A percentile compares a stretch with the other conserved stretches of the same genome.
These are phyloP conservation scores for Ambastaia sidthimunki DNA, from an alignment of 2,797 vertebrate genomes.

Conservation along the genomic window DNA sequence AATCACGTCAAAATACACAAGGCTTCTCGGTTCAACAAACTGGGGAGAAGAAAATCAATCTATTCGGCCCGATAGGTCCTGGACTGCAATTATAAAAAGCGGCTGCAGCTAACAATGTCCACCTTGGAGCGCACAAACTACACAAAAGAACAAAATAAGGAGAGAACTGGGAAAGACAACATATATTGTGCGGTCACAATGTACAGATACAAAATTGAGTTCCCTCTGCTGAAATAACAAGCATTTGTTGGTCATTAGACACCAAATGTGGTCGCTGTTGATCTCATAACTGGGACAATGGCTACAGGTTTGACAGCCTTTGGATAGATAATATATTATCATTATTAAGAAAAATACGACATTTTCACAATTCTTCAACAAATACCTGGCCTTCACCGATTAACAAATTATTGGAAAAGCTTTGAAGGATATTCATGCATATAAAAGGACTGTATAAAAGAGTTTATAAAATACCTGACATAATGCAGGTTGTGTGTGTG, in stretches of 20 bases:
- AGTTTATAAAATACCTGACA: constrained; percentile 39
- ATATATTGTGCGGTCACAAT: constrained; percentile 27
- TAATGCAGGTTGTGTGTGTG: constrained; percentile 17
- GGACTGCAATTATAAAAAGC: constrained; percentile 71
- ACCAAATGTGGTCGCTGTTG: constrained; percentile 37
- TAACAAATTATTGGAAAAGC: constrained; percentile 7
- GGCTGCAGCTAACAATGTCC: constrained; percentile 64
- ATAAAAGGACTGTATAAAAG: background rate
- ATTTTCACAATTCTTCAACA: background rate
- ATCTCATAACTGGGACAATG: constrained; percentile 47
- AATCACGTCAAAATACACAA: constrained; percentile 68
- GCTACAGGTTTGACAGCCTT: constrained; percentile 19
- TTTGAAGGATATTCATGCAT: constrained; percentile 17
- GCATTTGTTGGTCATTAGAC: constrained; percentile 46
- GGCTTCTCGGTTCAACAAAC: constrained; percentile 37
- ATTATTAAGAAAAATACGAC: constrained; percentile 18
- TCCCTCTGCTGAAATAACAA: constrained; percentile 30
- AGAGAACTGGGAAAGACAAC: constrained; percentile 41
- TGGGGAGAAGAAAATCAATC: constrained; percentile 69
- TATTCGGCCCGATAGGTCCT: constrained; percentile 69
- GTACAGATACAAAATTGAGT: constrained; percentile 20
- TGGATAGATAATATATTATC: background rate
- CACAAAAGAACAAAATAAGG: constrained; percentile 51
- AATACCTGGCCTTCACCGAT: constrained; percentile 16
- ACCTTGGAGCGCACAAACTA: constrained; percentile 49